phyloP scores from a whole-genome alignment of 2,797 vertebrate species.

The Manis pentadactyla region DNA sequence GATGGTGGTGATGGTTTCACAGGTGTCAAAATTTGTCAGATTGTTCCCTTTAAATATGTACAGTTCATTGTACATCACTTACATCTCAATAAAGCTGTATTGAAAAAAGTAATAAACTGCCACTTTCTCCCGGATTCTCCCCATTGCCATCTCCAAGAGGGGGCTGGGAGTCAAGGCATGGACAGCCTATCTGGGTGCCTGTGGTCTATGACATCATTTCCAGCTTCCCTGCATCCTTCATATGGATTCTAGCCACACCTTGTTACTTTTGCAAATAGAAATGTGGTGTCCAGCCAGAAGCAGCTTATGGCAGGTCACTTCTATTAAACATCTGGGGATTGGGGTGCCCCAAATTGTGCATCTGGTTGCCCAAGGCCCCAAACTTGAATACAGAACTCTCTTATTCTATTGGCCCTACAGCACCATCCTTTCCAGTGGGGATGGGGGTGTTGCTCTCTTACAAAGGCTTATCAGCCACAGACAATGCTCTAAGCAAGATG shows the following conservation, averaged over 20 bases:
- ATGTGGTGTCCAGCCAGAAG: neutral
- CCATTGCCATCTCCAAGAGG: neutral
- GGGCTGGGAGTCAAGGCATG: neutral
- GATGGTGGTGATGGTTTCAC: neutral
- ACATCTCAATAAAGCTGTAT: neutral
- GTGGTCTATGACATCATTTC: neutral
- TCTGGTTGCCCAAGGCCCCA: neutral
- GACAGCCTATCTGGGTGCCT: neutral
- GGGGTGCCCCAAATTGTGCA: neutral
- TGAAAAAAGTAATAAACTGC: neutral
- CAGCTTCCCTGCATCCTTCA: neutral
- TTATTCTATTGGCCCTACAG: neutral
- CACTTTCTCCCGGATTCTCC: neutral
- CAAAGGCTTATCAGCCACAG: neutral
- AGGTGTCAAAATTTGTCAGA: neutral
- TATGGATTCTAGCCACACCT: neutral
- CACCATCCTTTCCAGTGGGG: neutral
- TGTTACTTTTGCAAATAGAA: slow-evolving; percentile 66
- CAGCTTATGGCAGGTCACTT: neutral
- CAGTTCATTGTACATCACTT: neutral
- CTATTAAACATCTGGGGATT: slow-evolving; percentile 20
- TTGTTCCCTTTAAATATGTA: slow-evolving; percentile 12
- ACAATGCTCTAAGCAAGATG: neutral
- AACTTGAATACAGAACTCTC: neutral
- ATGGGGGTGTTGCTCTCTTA: neutral